Percentiles rank a stretch among this genome's conserved stretches.
Conservation (phyloP, 2,888 invertebrate species). For the Mycalesis mineus region DNA sequence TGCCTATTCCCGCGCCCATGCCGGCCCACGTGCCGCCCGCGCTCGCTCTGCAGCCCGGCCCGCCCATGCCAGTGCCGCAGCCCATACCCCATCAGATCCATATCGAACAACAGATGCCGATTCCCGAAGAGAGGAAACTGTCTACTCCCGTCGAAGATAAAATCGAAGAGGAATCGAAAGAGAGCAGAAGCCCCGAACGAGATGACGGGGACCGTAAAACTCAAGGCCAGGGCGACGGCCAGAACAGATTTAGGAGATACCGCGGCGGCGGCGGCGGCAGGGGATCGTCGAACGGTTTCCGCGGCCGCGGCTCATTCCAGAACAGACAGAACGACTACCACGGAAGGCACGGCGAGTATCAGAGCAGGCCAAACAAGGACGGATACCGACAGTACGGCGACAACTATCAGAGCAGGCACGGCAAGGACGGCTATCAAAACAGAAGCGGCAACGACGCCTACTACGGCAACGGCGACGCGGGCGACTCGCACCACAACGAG, state of each 20-base stretch:
- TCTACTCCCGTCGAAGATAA: slow-evolving; percentile 47
- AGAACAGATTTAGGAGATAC: slow-evolving; percentile 57
- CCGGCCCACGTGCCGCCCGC: slow-evolving; percentile 42
- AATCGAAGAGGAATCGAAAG: slow-evolving; percentile 54
- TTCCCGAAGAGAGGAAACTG: slow-evolving; percentile 36
- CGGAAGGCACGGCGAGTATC: slow-evolving; percentile 53
- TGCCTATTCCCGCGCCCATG: slow-evolving; percentile 43
- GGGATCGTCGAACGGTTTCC: slow-evolving; percentile 65
- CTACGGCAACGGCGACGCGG: slow-evolving; percentile 64
- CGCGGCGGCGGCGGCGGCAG: slow-evolving; percentile 53
- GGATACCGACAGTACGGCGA: slow-evolving; percentile 53
- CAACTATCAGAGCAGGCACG: slow-evolving; percentile 56
- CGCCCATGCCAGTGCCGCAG: slow-evolving; percentile 34
- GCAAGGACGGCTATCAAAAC: slow-evolving; percentile 51
- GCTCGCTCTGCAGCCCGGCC: slow-evolving; percentile 37
- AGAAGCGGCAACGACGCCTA: slow-evolving; percentile 54
- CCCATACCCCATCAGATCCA: slow-evolving; percentile 32
- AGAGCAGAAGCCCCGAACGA: slow-evolving; percentile 56
- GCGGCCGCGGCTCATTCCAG: slow-evolving; percentile 60
- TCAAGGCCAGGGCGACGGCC: slow-evolving; percentile 67
- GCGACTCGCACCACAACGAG: slow-evolving; percentile 66
- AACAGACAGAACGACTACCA: slow-evolving; percentile 57
- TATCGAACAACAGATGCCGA: slow-evolving; percentile 28
- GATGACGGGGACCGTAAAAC: slow-evolving; percentile 57
- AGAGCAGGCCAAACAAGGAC: slow-evolving; percentile 53